Base-by-base conservation (phyloP, 2,113 vertebrate genomes). In the Phaethornis superciliosus region DNA sequence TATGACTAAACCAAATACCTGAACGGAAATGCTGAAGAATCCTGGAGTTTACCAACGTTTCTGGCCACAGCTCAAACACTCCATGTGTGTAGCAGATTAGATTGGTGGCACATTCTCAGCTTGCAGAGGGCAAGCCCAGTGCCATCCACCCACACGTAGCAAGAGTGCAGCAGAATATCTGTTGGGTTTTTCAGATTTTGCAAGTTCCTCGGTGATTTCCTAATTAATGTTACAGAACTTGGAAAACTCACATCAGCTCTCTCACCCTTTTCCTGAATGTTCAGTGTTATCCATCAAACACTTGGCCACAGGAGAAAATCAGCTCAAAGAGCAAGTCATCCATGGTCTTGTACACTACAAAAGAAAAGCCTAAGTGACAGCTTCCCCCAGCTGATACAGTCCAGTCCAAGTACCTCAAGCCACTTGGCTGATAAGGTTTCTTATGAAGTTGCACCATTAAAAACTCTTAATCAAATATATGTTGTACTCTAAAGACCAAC, bases 1-100 rank as follows among this genome's bases (percentile, higher is more conserved):
- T 15, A 13, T 1, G 1, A 83, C 11, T 16, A 86, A 90, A 92
- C 27, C 22, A 58, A 93, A 81, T 35, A 96, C 81, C 88, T 90
- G 81, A 89, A 91, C 47, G 51, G 35, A 89, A 90, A 83, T 69
- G 15, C n/a, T 62, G 82, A 94, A 78, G 91, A 87, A 94, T 62
- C 42, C 21, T 69, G 33, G 46, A 89, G 56, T 56, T 86, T 88
- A 80, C 63, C 69, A 62, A 86, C 37, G 47, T 81, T 90, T 93
- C 78, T 85, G 77, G 81, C 52, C 56, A 44, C 27, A 79, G 64
- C 30, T 93, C 71, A 85, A 86, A 81, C 83, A 37, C 15, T 87
- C 72, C 87, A 90, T 75, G 77, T 75, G 76, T 47, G 24, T 10
- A 88, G 72, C 75, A 80, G 75, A 89, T 87, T 80, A 92, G 74